Conservation (phyloP, 2,888 invertebrate genomes). For the Mylabris sibirica region DNA sequence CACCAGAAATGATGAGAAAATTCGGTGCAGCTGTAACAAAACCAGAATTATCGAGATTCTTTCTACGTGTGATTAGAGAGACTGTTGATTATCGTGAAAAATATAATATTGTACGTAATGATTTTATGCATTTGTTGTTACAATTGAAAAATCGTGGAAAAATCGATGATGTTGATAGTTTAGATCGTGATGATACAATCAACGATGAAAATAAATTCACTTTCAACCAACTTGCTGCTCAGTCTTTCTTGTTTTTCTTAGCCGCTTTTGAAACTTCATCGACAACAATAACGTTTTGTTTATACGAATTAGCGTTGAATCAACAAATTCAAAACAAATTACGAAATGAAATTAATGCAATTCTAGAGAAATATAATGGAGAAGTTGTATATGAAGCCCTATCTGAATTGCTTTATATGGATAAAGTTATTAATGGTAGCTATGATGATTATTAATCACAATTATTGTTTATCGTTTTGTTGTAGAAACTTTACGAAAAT, state of each 20-base stretch:
- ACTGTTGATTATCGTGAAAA: slow-evolving; percentile 60
- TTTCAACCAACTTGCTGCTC: slow-evolving; percentile 55
- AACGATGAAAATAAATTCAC: slow-evolving; percentile 26
- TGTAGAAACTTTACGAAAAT: slow-evolving; percentile 54
- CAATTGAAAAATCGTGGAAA: slow-evolving; percentile 55
- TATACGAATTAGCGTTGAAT: slow-evolving; percentile 63
- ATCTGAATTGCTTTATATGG: slow-evolving; percentile 61
- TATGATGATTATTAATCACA: neutral
- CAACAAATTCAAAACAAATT: slow-evolving; percentile 59
- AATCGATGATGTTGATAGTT: slow-evolving; percentile 20
- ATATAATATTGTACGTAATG: slow-evolving; percentile 61
- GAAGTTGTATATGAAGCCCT: slow-evolving; percentile 58
- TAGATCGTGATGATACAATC: neutral
- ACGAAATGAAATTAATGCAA: slow-evolving; percentile 55
- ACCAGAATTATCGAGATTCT: slow-evolving; percentile 28
- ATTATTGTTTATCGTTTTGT: slow-evolving; percentile 11
- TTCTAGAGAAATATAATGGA: slow-evolving; percentile 51
- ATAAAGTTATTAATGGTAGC: slow-evolving; percentile 46
- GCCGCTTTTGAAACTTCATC: slow-evolving; percentile 70
- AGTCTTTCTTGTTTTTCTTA: slow-evolving; percentile 66
- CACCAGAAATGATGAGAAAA: neutral
- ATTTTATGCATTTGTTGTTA: slow-evolving; percentile 65
- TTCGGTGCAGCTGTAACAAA: slow-evolving; percentile 13
- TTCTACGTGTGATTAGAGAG: slow-evolving; percentile 52
- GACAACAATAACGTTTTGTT: slow-evolving; percentile 64